phyloP scores from a whole-genome alignment of 2,888 invertebrate genomes.

The Anagyrus pseudococci region DNA sequence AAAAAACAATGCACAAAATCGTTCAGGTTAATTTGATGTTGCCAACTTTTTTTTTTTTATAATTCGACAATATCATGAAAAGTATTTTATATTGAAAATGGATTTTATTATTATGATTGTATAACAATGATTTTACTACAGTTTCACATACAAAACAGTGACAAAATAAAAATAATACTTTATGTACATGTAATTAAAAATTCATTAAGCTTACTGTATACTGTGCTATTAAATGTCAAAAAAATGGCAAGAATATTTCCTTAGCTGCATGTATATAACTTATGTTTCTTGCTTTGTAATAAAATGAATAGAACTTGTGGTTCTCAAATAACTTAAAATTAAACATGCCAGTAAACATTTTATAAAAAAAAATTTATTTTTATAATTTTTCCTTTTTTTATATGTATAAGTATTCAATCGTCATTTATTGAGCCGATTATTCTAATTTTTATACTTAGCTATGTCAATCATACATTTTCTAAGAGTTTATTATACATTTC shows the following conservation, averaged over 20 bases:
- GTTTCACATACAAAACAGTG: constrained; percentile 4
- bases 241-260: constrained; percentile 26
- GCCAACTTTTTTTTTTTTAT: too few relatives aligned
- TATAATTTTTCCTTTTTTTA: constrained; percentile 13
- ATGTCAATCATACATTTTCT: constrained; percentile 14
- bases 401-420: constrained; percentile 18
- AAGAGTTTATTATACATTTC: too few relatives aligned
- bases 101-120: too few relatives aligned
- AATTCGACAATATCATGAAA: too few relatives aligned
- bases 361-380: constrained; percentile 17
- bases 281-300: constrained; percentile 21
- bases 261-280: constrained; percentile 14
- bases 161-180: constrained; percentile 28
- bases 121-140: too few relatives aligned
- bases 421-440: constrained; percentile 29
- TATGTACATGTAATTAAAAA: constrained; percentile 7
- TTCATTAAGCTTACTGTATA: constrained; percentile 9
- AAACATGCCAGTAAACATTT: constrained; percentile 14
- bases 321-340: constrained; percentile 30
- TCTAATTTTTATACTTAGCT: constrained; percentile 27
- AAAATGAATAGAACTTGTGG: background rate
- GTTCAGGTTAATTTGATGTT: too few relatives aligned
- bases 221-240: constrained; percentile 4
- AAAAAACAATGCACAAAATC: too few relatives aligned
- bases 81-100: too few relatives aligned